These are phyloP conservation scores for Lasioglossum calceatum DNA, from an alignment of 2,888 invertebrate species.

Conservation along the genomic window DNA sequence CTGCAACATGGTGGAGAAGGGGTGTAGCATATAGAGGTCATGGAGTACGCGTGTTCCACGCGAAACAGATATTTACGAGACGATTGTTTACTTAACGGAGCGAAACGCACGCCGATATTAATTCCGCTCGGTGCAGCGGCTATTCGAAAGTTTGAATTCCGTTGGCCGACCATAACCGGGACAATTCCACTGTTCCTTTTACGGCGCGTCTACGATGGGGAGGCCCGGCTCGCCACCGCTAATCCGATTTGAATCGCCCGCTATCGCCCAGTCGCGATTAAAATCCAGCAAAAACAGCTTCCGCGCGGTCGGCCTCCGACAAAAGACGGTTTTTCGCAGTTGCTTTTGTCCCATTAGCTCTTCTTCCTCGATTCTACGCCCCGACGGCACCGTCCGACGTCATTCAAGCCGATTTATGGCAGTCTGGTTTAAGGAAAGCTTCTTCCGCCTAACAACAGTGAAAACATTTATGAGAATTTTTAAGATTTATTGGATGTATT, in stretches of 20 bases:
- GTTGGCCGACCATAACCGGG: not conserved
- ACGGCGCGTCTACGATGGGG: not conserved
- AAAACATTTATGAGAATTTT: too few species aligned
- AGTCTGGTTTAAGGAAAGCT: too few species aligned
- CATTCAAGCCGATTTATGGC: not conserved
- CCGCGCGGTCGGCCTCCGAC: not conserved
- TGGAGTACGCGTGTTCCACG: not conserved
- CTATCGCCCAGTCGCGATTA: not conserved
- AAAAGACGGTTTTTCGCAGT: not conserved
- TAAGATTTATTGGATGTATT: too few species aligned
- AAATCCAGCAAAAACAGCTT: not conserved
- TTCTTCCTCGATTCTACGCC: not conserved
- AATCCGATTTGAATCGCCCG: not conserved
- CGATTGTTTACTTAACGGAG: constrained; percentile 49
- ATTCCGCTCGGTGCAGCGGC: constrained; percentile 17
- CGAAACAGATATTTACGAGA: constrained; percentile 47
- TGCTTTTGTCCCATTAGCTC: not conserved
- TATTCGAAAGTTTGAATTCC: constrained; percentile 4
- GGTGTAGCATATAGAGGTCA: not conserved
- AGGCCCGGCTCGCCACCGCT: not conserved
- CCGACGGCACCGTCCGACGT: not conserved
- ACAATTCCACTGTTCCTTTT: not conserved
- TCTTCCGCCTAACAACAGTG: too few species aligned
- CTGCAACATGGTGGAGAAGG: not conserved
- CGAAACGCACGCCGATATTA: constrained; percentile 45